Base-by-base conservation (phyloP, 2,888 invertebrate genomes). In the Cylindroiulus punctatus region DNA sequence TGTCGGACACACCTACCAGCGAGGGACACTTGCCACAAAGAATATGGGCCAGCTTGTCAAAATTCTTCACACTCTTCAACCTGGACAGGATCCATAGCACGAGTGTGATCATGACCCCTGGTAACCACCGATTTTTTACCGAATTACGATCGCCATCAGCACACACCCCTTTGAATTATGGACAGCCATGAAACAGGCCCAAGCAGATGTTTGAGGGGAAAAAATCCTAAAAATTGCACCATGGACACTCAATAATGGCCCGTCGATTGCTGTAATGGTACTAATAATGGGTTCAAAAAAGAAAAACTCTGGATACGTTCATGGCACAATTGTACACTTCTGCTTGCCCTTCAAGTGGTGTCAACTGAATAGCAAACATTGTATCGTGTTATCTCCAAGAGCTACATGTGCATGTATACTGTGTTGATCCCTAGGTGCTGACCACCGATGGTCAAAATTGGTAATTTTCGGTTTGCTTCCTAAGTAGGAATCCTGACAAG, bases 31-130 rank as follows among this genome's bases (percentile, higher is more conserved):
- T 30, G 76, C 76, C 30, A 30, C 4, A 22, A 26, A 26, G 76
- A 76, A 83, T 83, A 83, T 83, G 40, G 76, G 83, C 83, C 40
- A 44, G 44, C 83, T 22, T 83, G 83, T 83, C 83, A 83, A 83
- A 83, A 83, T 83, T 83, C 83, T 83, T 83, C 83, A 83, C 83
- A 83, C 83, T 32, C 44, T 83, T 83, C 83, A 76, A 36, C n/a
- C 17, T 83, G 44, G 44, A 83, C 76, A 76, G 76, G 30, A 76
- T 5, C 57, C n/a, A 19, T 52, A 52, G n/a, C 52, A 52, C 52
- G 19, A 52, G 52, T 65, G 22, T 26, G 1, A 0, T 0, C 22
- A 30, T 76, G 76, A 76, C 65, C 65, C 65, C 65, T 65, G 26
- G 65, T 52, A n/a, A 52, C 52, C n/a, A 52, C 22, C 57, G 22